Conservation (phyloP, 2,113 vertebrate genomes). For the Mormoops blainvillei region DNA sequence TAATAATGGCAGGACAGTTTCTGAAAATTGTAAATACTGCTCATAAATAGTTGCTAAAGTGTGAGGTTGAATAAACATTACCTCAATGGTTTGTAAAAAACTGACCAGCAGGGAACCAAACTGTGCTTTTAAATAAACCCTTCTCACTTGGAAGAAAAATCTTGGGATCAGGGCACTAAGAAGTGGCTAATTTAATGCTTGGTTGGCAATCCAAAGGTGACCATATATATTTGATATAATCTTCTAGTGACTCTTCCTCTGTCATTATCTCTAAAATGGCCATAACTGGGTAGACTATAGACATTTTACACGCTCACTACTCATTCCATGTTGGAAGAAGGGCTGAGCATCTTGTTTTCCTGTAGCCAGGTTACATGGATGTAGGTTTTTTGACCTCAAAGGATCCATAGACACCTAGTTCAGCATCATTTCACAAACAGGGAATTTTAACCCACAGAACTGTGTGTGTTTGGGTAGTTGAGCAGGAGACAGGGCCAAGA, state of each 20-base stretch:
- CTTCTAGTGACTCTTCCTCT: not conserved
- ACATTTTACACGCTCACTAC: too few relatives aligned
- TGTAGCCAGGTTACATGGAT: not conserved
- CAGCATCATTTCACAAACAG: not conserved
- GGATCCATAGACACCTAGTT: not conserved
- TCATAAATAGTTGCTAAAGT: conserved; percentile 36
- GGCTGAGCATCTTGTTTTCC: too few relatives aligned
- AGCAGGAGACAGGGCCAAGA: not conserved
- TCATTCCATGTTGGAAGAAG: not conserved
- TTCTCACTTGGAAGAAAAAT: not conserved
- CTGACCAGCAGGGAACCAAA: not conserved
- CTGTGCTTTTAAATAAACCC: conserved; percentile 55
- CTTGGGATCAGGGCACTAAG: not conserved
- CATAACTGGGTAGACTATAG: not conserved
- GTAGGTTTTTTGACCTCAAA: not conserved
- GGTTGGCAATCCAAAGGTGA: not conserved
- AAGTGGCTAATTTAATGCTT: not conserved
- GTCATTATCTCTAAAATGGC: not conserved
- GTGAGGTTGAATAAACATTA: conserved; percentile 55
- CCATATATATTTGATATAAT: not conserved
- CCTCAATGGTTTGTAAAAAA: conserved; percentile 22
- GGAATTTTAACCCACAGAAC: not conserved
- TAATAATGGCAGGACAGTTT: not conserved
- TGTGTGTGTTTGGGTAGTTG: not conserved
- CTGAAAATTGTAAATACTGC: conserved; percentile 54